Conservation (phyloP, 2,113 vertebrate species). For the Anguilla rostrata region DNA sequence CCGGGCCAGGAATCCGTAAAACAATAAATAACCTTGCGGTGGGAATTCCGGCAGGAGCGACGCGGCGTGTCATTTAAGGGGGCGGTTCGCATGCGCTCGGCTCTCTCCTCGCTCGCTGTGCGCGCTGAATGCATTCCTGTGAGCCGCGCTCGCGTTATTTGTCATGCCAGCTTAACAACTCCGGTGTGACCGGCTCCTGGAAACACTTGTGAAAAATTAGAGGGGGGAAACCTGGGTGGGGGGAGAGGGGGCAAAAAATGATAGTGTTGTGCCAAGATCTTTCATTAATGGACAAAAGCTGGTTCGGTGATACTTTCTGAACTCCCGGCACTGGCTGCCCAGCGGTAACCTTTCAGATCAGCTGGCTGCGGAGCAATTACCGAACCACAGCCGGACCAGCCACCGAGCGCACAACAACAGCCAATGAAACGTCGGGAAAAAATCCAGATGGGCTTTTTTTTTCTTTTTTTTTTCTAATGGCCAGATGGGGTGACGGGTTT, state of each 20-base stretch:
- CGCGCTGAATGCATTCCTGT: constrained; percentile 44
- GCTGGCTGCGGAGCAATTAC: constrained; percentile 33
- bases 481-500: constrained; percentile 59
- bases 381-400: constrained; percentile 41
- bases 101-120: constrained; percentile 28
- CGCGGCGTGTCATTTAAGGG: constrained; percentile 31
- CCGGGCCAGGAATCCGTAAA: constrained; percentile 41
- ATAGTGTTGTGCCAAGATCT: constrained; percentile 43
- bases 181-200: constrained; percentile 45
- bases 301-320: constrained; percentile 44
- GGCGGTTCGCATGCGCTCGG: constrained; percentile 31
- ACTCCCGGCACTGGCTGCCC: constrained; percentile 37
- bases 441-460: constrained; percentile 44
- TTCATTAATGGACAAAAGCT: constrained; percentile 47
- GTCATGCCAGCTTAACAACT: constrained; percentile 60
- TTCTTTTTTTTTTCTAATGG: constrained; percentile 19
- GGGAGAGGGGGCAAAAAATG: constrained; percentile 12
- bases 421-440: constrained; percentile 32
- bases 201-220: constrained; percentile 38
- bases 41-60: constrained; percentile 34
- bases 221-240: constrained; percentile 25
- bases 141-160: constrained; percentile 57
- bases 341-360: constrained; percentile 33
- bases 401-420: neutral
- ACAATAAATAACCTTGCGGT: constrained; percentile 47